Evolutionary conservation across 2,888 invertebrate species (phyloP).

Genomic region (Trypoxylon attenuatum): DNA sequence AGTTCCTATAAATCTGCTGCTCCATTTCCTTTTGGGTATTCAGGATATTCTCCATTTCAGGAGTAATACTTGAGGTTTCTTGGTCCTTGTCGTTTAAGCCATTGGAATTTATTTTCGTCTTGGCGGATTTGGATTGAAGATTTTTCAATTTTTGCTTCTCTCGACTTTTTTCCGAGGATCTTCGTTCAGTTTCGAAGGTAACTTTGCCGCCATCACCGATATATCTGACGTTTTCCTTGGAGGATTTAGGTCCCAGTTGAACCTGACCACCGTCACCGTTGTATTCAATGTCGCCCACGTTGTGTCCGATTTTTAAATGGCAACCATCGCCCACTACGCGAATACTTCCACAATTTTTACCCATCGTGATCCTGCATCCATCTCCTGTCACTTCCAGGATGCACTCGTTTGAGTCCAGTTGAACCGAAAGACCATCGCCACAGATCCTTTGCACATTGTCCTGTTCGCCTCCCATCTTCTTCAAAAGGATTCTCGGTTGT

Average conservation of each 20-base stretch:
- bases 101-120: neutral
- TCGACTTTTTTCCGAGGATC: too few relatives aligned
- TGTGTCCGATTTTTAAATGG: slow-evolving; percentile 55
- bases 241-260: slow-evolving; percentile 56
- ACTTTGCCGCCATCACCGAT: slow-evolving; percentile 61
- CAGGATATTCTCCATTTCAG: slow-evolving; percentile 10
- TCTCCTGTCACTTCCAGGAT: slow-evolving; percentile 62
- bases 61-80: neutral
- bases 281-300: slow-evolving; percentile 63
- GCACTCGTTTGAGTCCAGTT: slow-evolving; percentile 54
- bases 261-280: slow-evolving; percentile 66
- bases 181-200: slow-evolving; percentile 9
- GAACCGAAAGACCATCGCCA: slow-evolving; percentile 62
- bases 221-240: slow-evolving; percentile 56
- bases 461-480: neutral
- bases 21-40: slow-evolving; percentile 7
- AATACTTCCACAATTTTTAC: slow-evolving; percentile 59
- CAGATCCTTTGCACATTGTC: slow-evolving; percentile 34
- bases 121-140: neutral
- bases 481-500: too few relatives aligned
- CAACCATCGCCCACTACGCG: slow-evolving; percentile 67
- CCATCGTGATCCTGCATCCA: slow-evolving; percentile 60
- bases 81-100: neutral
- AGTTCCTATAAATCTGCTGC: neutral
- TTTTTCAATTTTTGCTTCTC: neutral